Evolutionary conservation across 2,888 invertebrate species (phyloP), one percentile per base, ranked within the genome.

Genomic region (Brachyopa scutellaris): DNA sequence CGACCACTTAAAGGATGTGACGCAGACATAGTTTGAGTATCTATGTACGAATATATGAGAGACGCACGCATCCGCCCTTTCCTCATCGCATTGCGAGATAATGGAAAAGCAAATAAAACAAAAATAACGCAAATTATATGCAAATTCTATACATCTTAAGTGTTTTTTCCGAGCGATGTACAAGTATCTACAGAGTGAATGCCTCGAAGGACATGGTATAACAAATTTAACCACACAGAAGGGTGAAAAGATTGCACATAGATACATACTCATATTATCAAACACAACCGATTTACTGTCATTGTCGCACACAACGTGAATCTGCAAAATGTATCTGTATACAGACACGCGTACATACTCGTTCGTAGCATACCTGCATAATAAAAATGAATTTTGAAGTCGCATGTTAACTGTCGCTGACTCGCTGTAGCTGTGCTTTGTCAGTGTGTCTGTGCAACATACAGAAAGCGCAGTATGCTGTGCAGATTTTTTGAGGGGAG

Each of bases 61-160:
- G 66, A 59, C 26, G 42, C 47, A 76, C 36, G 17, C 40, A 53
- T 45, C 73, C 36, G 36, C 31, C 55, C 33, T 8, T 59, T 26
- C 15, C 23, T 26, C 29, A 29, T 33, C 19, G 15, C 38, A 26
- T 19, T 29, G 29, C 38, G 45, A 45, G 40, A 38, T 45, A 64
- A 84, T 59, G 67, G 72, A 53, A 80, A 72, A 62, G 73, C 72
- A 85, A 85, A 87, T 85, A 86, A 86, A 86, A 87, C 85, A 84
- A 86, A 86, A 86, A 86, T 86, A 87, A 87, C 85, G 86, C 86
- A 89, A 88, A 89, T 88, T 87, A 86, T 88, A 89, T 89, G 89
- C 89, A 89, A 89, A 89, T 89, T 88, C 87, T 86, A 86, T 87
- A 85, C 86, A 85, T 61, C 86, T 85, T 84, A 80, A 76, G 84